These are phyloP conservation scores for Monoplex corrugatus DNA, from an alignment of 2,888 invertebrate species.

Conservation along the genomic window DNA sequence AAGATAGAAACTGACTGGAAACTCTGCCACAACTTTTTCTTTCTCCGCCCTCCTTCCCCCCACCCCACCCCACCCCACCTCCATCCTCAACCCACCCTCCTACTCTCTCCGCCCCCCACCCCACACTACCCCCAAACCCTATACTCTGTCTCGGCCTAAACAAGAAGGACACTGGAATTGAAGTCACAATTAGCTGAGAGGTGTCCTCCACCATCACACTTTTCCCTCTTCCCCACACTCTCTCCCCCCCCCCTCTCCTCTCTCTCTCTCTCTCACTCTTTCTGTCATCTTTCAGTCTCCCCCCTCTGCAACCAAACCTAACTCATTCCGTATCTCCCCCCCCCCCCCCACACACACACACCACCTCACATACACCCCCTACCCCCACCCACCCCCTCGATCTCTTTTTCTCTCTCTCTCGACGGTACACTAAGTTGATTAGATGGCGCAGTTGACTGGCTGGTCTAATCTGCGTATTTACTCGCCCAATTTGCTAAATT, in stretches of 20 bases:
- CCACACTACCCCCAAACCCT: too few species aligned
- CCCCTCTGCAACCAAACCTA: too few species aligned
- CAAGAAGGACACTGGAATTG: constrained; percentile 52
- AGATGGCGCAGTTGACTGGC: constrained; percentile 42
- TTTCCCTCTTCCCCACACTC: neutral
- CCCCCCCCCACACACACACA: neutral
- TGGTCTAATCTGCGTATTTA: constrained; percentile 56
- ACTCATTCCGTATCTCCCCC: too few species aligned
- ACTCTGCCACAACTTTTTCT: neutral
- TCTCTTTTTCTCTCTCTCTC: neutral
- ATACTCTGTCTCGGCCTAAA: constrained; percentile 17
- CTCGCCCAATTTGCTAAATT: constrained; percentile 58
- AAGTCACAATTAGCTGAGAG: constrained; percentile 55
- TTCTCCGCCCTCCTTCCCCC: neutral
- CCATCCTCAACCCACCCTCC: neutral
- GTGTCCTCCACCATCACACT: neutral
- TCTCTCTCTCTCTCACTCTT: neutral
- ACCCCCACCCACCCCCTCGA: neutral
- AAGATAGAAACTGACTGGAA: neutral
- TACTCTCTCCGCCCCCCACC: neutral
- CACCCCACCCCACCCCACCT: neutral
- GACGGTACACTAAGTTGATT: constrained; percentile 55
- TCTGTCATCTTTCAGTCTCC: neutral
- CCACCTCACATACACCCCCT: neutral
- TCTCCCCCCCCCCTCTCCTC: neutral